Conservation (phyloP, 2,888 invertebrate species). For the Caenorhabditis uteleia region DNA sequence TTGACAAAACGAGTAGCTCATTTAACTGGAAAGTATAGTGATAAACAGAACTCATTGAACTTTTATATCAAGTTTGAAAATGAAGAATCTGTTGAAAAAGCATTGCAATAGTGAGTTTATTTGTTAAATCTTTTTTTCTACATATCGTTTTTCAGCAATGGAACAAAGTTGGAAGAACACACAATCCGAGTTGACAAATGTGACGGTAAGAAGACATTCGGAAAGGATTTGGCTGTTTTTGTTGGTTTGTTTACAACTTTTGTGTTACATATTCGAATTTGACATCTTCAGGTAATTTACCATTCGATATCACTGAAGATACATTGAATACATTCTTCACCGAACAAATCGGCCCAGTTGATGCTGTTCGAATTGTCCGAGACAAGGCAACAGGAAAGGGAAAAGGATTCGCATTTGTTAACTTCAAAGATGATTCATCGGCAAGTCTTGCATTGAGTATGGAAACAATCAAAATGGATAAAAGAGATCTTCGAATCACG, state of each 20-base stretch:
- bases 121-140: not conserved
- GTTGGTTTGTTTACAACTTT: constrained; percentile 15
- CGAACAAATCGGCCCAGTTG: constrained; percentile 39
- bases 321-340: constrained; percentile 27
- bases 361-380: constrained; percentile 33
- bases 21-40: constrained; percentile 31
- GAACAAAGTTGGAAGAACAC: constrained; percentile 39
- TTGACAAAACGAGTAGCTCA: constrained; percentile 42
- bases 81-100: constrained; percentile 38
- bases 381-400: constrained; percentile 39
- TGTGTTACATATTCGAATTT: not conserved
- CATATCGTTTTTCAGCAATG: constrained; percentile 32
- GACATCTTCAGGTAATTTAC: constrained; percentile 33
- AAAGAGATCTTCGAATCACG: constrained; percentile 39
- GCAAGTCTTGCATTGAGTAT: constrained; percentile 40
- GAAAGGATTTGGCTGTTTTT: constrained; percentile 39
- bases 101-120: constrained; percentile 33
- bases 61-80: constrained; percentile 45
- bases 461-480: constrained; percentile 38
- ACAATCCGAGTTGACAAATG: constrained; percentile 38
- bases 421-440: constrained; percentile 40
- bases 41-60: constrained; percentile 42
- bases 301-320: constrained; percentile 37
- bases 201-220: constrained; percentile 35
- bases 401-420: constrained; percentile 50